Evolutionary conservation across 1,140 invertebrate genomes (phyloP), one percentile per base, ranked within the genome.

Genomic region (Triops cancriformis): DNA sequence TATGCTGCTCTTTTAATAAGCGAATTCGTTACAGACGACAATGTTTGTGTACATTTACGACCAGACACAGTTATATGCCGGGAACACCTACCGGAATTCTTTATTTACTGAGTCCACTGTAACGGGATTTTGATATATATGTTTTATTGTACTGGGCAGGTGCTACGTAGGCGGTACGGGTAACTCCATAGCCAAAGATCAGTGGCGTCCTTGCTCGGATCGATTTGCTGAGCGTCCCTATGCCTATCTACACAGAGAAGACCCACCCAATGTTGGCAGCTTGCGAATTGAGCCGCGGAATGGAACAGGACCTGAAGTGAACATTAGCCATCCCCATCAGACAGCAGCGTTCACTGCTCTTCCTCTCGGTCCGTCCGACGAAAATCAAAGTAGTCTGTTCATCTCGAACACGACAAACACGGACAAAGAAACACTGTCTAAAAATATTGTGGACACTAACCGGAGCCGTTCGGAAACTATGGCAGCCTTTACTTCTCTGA

Each of bases 191-290:
- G 85, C 85, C 1, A 84, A 86, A 11, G 91, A 93, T 64, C 92
- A 94, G 85, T 94, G 92, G 92, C 86, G 93, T 27, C 92, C 92
- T 26, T 94, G 92, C 82, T 93, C 90, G 81, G 92, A 94, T 79
- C 88, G 89, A 42, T 93, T 94, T 82, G 92, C 78, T 28, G 78
- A 79, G 78, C 91, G 90, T 89, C 90, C 90, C 0, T 86, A 91
- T 14, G 88, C 87, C 4, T 91, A 91, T 82, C 83, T 91, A 5
- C 90, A 91, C 79, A 86, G 87, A 79, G 86, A 88, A 80, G 86
- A 87, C 23, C 90, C 90, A 18, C 89, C 89, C 10, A 87, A 88
- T 75, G 77, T 80, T 10, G 84, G 83, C 11, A 79, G 80, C 18
- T 18, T 75, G 74, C n/a, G 28, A 26, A 75, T 27, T 9, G 74